Base-by-base conservation (phyloP, 1,140 invertebrate species). In the Sminthurinus signatus region DNA sequence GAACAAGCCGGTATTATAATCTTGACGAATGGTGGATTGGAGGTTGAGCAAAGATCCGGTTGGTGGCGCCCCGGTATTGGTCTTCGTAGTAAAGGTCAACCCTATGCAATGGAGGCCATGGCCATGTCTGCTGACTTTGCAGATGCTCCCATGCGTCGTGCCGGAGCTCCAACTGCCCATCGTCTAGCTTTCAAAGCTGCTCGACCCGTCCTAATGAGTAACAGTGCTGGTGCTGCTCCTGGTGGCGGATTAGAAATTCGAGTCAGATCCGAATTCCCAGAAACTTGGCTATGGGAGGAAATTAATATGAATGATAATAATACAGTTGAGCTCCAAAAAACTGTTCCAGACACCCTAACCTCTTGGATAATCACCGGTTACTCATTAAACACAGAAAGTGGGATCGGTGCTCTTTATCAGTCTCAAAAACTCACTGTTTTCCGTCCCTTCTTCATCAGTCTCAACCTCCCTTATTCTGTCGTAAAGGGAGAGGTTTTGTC, bases 281-380 rank as follows among this genome's bases (percentile, higher is more conserved):
- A 68, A 62, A 60, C 66, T 2, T 85, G 83, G 83, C 76, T 84
- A 75, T 85, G 81, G 81, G 75, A 82, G 75, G 77, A 75, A 76
- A 17, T 68, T 19, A 51, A 46, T 21, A 74, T 62, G 65, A 83
- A 80, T 51, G 77, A 80, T 64, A 83, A 84, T n/a, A 73, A 75
- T 57, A 74, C 76, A 36, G 65, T 74, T 28, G 27, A 56, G 19
- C 31, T 68, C 1, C 58, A 84, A n/a, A 76, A 75, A 14, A 80
- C 80, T 21, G 85, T 93, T 42, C 94, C 95, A 0, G 87, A 92
- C 68, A 89, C 89, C 0, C 91, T 97, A 12, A 96, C 91, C 0
- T 91, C 90, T 1, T 98, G 94, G 92, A 81, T 89, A 25, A 82
- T 97, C 0, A 91, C 88, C 27, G 96, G 89, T 0, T 98, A 98